A percentile compares a stretch with the other conserved stretches of the same genome.
phyloP scores from a whole-genome alignment of 2,113 vertebrate species.

The Nanorana parkeri region DNA sequence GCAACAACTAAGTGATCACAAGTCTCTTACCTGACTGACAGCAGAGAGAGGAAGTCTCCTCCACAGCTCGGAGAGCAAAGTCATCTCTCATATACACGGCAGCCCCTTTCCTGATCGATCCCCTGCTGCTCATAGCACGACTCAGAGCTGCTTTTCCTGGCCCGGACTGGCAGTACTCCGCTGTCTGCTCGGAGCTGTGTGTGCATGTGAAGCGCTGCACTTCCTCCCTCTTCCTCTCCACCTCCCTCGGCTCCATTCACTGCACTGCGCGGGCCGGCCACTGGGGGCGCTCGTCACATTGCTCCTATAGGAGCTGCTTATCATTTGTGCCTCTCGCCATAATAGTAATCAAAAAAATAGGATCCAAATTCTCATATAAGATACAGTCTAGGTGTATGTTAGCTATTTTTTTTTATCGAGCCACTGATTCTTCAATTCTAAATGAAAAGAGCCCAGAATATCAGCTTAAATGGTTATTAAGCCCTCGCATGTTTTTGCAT shows the following conservation, averaged over 20 bases:
- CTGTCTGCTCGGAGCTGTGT: background rate
- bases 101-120: background rate
- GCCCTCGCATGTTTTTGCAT: too few relatives aligned
- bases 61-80: slow-evolving; percentile 6
- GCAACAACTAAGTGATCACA: background rate
- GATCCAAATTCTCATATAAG: too few relatives aligned
- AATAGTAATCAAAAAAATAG: too few relatives aligned
- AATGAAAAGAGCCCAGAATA: too few relatives aligned
- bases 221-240: slow-evolving; percentile 14
- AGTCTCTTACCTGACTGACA: slow-evolving; percentile 21
- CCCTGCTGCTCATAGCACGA: slow-evolving; percentile 14
- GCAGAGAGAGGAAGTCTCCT: slow-evolving; percentile 32
- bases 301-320: too few relatives aligned
- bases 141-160: background rate
- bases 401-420: too few relatives aligned
- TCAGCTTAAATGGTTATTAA: too few relatives aligned
- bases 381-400: too few relatives aligned
- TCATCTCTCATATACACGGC: background rate
- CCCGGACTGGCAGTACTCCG: background rate
- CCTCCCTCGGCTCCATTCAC: background rate
- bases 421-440: too few relatives aligned
- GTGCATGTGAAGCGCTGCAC: background rate
- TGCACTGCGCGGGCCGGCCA: background rate
- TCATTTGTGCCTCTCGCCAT: too few relatives aligned
- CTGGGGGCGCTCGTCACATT: background rate